A percentile compares a stretch with the other conserved stretches of the same genome.
Evolutionary conservation across 2,797 vertebrate species (phyloP).

Genomic region (Platyrinchus mystaceus): DNA sequence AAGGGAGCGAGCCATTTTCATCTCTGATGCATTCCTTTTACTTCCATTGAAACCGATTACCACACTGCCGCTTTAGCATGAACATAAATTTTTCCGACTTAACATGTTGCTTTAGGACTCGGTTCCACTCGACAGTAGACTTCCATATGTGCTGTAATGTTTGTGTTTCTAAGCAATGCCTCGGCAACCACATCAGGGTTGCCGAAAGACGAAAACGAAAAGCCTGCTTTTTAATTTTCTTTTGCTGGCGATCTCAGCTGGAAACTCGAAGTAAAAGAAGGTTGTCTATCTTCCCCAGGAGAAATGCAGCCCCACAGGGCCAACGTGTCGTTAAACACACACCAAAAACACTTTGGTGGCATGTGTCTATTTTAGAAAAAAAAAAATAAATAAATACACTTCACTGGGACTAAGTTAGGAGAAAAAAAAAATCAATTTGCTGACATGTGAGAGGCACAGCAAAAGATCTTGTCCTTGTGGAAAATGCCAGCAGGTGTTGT

Average conservation of each 20-base stretch:
- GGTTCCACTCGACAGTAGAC: conserved; percentile 56
- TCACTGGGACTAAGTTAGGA: background rate
- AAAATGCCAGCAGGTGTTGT: conserved; percentile 55
- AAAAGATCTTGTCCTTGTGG: conserved; percentile 44
- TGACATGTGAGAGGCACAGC: background rate
- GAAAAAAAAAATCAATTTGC: conserved; percentile 44
- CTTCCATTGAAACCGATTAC: conserved; percentile 61
- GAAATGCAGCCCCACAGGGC: background rate
- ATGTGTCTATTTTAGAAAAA: background rate
- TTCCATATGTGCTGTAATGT: conserved; percentile 71
- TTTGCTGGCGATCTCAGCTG: conserved; percentile 60
- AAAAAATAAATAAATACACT: background rate
- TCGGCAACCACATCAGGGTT: conserved; percentile 59
- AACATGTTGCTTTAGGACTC: conserved; percentile 73
- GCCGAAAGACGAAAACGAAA: conserved; percentile 45
- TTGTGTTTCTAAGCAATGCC: conserved; percentile 70
- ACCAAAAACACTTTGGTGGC: conserved; percentile 13
- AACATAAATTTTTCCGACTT: conserved; percentile 68
- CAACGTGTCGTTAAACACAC: conserved; percentile 6
- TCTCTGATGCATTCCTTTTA: conserved; percentile 30
- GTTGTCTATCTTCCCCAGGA: conserved; percentile 41
- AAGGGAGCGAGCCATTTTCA: background rate
- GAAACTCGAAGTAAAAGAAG: conserved; percentile 70
- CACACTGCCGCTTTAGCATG: conserved; percentile 50
- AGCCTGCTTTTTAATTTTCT: conserved; percentile 66